A percentile compares a stretch with the other conserved stretches of the same genome.
Conservation (phyloP, 1,140 invertebrate species). For the Anastrepha obliqua region DNA sequence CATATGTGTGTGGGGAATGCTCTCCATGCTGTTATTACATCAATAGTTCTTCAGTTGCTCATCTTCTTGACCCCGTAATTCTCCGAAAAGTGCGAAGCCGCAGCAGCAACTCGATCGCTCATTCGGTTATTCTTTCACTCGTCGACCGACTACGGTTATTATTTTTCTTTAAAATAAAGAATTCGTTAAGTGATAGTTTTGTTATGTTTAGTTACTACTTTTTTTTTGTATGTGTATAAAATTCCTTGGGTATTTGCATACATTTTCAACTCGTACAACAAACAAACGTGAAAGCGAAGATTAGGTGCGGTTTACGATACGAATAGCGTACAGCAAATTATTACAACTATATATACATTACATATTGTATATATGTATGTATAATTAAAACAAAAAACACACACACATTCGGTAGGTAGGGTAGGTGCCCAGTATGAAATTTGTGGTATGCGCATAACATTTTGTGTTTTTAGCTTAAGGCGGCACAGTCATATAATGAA, state of each 20-base stretch:
- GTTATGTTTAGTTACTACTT: not conserved
- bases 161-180: not conserved
- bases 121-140: not conserved
- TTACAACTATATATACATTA: slow-evolving; percentile 16
- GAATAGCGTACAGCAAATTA: not conserved
- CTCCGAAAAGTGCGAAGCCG: not conserved
- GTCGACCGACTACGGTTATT: not conserved
- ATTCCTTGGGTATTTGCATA: not conserved
- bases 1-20: no score
- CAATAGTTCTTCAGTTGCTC: no score
- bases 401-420: not conserved
- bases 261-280: not conserved
- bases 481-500: no score
- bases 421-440: not conserved
- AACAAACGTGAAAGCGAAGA: not conserved
- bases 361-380: not conserved
- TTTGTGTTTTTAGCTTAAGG: no score
- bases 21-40: no score
- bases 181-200: not conserved
- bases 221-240: slow-evolving; percentile 8
- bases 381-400: slow-evolving; percentile 10
- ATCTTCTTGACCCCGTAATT: no score
- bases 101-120: slow-evolving; percentile 21
- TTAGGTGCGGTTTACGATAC: not conserved
- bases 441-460: no score